phyloP scores from a whole-genome alignment of 1,140 invertebrate species.

The Philaenus spumarius region DNA sequence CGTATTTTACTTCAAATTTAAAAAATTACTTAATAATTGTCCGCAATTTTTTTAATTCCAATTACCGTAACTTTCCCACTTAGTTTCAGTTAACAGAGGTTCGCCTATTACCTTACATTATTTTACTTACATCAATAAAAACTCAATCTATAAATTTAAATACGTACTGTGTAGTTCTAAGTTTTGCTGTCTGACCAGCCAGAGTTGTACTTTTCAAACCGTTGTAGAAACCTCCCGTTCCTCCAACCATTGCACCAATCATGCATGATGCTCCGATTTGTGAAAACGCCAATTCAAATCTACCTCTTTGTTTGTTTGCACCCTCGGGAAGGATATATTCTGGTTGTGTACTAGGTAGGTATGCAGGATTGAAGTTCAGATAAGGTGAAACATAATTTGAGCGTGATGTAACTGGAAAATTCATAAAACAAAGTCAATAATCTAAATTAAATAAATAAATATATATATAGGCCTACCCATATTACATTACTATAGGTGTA shows the following conservation, averaged over 20 bases:
- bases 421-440: too few relatives aligned
- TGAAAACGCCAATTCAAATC: constrained; percentile 85
- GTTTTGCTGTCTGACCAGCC: constrained; percentile 77
- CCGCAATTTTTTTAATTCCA: too few relatives aligned
- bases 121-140: too few relatives aligned
- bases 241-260: constrained; percentile 76
- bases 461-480: too few relatives aligned
- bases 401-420: constrained; percentile 16
- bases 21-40: too few relatives aligned
- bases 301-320: constrained; percentile 65
- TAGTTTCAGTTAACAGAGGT: too few relatives aligned
- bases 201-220: constrained; percentile 76
- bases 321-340: constrained; percentile 93
- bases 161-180: constrained; percentile 82
- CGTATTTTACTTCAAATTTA: too few relatives aligned
- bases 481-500: too few relatives aligned
- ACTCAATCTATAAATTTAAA: too few relatives aligned
- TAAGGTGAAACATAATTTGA: constrained; percentile 62
- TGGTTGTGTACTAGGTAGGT: constrained; percentile 71
- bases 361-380: constrained; percentile 84
- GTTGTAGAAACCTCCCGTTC: constrained; percentile 74
- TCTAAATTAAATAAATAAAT: too few relatives aligned
- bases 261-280: constrained; percentile 87
- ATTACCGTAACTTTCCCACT: too few relatives aligned
- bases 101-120: too few relatives aligned